Base-by-base conservation (phyloP, 2,113 vertebrate species). In the Ramphastos sulfuratus region DNA sequence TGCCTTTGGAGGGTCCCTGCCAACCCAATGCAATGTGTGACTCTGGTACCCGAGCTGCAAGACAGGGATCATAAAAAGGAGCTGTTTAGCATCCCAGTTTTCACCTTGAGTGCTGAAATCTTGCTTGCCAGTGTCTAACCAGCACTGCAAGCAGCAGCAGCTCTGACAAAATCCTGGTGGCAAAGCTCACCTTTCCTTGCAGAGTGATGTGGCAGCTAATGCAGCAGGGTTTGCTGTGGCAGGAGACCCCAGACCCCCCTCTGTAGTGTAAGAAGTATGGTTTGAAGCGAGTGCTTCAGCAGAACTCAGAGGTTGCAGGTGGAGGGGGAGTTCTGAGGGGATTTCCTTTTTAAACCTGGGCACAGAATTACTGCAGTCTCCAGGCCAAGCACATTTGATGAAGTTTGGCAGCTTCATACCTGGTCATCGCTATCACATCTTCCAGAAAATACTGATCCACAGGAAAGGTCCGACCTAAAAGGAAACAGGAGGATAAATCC, bases 361-460 rank as follows among this genome's bases (percentile, higher is more conserved):
- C 37, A 60, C n/a, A 90, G 42, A 81, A 67, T 12, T 39, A 59
- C 10, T 31, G 73, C 52, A 85, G 54, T 24, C 31, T 31, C n/a
- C 65, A 82, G 50, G 74, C 21, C 70, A 89, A 58, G 86, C 7
- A 17, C 5, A 82, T 31, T 24, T 24, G 39, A 82, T 33, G 90
- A 72, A 1, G 4, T 17, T 9, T 17, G 21, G 18, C 37, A n/a
- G 74, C 56, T 73, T 42, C 89, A 95, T 97, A 99, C 99, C 98
- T 97, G 12, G 98, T 98, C 97, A 98, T 97, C 82, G 97, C 97
- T 74, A 99, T 97, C 61, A 98, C 99, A 93, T 99, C 99, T 97
- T 99, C 99, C 61, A 99, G 98, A 84, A 99, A 99, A 95, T 98
- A 99, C 87, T 99, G 99, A 92, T 99, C 99, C 63, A 99, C 99